Evolutionary conservation across 2,797 vertebrate species (phyloP).

Genomic region (Eulemur coronatus): DNA sequence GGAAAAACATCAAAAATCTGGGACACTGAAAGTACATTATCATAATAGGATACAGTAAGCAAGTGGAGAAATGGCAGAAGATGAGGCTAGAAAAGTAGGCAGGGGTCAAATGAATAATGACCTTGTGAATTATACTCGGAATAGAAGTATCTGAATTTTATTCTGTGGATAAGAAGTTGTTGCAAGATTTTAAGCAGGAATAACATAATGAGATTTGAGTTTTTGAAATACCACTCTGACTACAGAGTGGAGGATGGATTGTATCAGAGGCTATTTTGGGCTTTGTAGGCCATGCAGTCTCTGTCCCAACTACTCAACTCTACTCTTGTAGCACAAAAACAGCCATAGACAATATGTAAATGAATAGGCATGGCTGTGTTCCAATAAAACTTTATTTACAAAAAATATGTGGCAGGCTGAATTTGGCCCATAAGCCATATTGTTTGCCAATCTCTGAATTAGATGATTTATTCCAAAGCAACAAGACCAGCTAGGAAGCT

Average conservation of each 20-base stretch:
- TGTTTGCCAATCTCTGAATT: background rate
- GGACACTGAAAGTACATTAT: background rate
- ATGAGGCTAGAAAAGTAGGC: background rate
- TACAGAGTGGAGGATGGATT: background rate
- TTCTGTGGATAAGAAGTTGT: background rate
- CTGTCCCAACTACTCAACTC: background rate
- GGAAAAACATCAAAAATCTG: background rate
- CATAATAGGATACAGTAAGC: background rate
- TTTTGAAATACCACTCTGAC: constrained; percentile 4
- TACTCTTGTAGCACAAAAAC: background rate
- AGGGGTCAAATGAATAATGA: background rate
- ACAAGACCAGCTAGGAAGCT: background rate
- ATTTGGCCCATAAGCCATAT: background rate
- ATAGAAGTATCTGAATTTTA: background rate
- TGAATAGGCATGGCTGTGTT: background rate
- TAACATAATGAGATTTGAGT: background rate
- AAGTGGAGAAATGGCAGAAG: background rate
- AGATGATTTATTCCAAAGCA: background rate
- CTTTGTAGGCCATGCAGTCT: background rate
- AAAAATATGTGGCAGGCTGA: background rate
- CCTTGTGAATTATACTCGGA: background rate
- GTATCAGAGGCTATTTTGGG: background rate
- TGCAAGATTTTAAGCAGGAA: background rate
- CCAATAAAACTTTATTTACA: background rate
- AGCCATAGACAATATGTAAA: background rate